Evolutionary conservation across 1,140 invertebrate species (phyloP).

Genomic region (Drosophila eugracilis): DNA sequence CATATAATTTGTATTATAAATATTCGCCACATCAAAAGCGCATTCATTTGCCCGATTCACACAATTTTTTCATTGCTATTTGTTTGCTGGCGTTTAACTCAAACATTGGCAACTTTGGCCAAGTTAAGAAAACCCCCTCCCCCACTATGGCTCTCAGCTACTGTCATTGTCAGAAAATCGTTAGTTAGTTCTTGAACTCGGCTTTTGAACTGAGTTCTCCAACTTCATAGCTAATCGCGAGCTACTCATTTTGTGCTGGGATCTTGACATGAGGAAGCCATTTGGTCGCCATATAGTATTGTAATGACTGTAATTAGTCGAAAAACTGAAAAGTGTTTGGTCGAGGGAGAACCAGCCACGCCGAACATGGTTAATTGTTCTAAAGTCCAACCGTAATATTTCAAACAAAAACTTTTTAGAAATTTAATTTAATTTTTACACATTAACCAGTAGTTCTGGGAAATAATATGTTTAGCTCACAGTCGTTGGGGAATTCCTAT

Average conservation of each 20-base stretch:
- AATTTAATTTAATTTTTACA: not conserved
- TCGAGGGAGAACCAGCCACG: not conserved
- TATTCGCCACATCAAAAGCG: constrained; percentile 32
- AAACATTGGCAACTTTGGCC: constrained; percentile 14
- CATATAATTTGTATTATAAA: constrained; percentile 33
- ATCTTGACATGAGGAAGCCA: constrained; percentile 50
- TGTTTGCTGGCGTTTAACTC: constrained; percentile 14
- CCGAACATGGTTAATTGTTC: not conserved
- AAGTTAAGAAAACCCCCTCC: not conserved
- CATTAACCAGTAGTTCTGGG: not conserved
- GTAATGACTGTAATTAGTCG: constrained; percentile 52
- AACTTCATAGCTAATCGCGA: constrained; percentile 40
- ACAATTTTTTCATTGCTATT: constrained; percentile 19
- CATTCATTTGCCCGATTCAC: constrained; percentile 35
- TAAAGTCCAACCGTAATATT: not conserved
- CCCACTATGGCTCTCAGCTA: constrained; percentile 12
- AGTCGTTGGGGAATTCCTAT: too few relatives aligned
- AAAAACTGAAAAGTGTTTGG: constrained; percentile 6
- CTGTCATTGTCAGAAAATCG: constrained; percentile 48
- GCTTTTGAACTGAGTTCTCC: constrained; percentile 42
- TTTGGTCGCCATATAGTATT: constrained; percentile 44
- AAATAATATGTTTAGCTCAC: too few relatives aligned
- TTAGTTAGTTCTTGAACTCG: constrained; percentile 51
- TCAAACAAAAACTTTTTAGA: not conserved
- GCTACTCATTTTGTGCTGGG: constrained; percentile 29